phyloP scores from a whole-genome alignment of 2,113 vertebrate species.

The Cercocebus atys region DNA sequence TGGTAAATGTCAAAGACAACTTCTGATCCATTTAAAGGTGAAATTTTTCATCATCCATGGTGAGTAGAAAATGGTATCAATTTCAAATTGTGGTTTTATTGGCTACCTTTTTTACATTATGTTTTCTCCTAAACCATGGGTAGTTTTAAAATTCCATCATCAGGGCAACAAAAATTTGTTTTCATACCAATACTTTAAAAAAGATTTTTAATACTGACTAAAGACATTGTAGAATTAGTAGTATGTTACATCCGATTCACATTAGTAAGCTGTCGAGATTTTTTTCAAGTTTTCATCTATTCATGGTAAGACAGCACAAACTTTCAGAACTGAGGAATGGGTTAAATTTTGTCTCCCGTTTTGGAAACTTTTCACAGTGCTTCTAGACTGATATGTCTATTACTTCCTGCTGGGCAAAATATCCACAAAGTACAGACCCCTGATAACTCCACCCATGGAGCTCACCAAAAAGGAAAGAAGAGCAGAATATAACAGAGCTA shows the following conservation, averaged over 20 bases:
- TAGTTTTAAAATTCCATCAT: constrained; percentile 44
- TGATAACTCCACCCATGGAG: not conserved
- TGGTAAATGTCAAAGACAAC: not conserved
- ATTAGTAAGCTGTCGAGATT: not conserved
- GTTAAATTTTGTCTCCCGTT: not conserved
- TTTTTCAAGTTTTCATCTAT: constrained; percentile 38
- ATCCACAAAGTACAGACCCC: too few species aligned
- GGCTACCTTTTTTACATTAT: not conserved
- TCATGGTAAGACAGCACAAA: constrained; percentile 18
- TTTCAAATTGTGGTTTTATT: not conserved
- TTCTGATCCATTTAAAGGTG: not conserved
- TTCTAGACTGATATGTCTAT: not conserved
- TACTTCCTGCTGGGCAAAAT: not conserved
- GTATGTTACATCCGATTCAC: constrained; percentile 15
- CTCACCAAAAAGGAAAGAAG: not conserved
- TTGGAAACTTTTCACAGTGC: not conserved
- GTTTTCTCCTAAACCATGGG: not conserved
- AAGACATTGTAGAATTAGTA: constrained; percentile 34
- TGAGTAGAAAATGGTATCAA: not conserved
- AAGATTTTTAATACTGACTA: constrained; percentile 56
- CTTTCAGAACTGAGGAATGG: constrained; percentile 1
- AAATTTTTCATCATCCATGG: not conserved
- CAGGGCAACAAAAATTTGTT: constrained; percentile 13
- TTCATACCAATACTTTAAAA: constrained; percentile 51
- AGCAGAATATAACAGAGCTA: not conserved